Evolutionary conservation across 30 jellyfish, hydroid and myxozoan species (phyloP).

Genomic region (Nemopilema nomurai): DNA sequence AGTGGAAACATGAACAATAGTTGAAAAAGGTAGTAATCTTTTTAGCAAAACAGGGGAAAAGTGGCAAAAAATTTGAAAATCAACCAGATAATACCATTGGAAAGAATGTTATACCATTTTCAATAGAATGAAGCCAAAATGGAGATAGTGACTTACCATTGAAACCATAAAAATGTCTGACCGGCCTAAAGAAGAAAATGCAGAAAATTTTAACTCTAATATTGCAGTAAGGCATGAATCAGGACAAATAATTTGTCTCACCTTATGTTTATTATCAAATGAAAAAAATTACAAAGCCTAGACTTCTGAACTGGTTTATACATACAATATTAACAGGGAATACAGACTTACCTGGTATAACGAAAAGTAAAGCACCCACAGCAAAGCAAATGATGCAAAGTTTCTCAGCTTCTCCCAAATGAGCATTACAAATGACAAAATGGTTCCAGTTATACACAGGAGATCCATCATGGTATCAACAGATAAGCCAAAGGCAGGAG

Average conservation of each 20-base stretch:
- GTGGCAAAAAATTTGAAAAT: neutral
- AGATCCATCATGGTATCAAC: conserved; percentile 86
- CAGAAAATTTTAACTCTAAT: neutral
- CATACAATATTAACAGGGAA: too few species aligned
- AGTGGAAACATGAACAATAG: too few species aligned
- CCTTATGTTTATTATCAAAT: too few species aligned
- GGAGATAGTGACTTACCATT: conserved; percentile 60
- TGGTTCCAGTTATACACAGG: conserved; percentile 65
- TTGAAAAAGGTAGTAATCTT: too few species aligned
- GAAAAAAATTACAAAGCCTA: too few species aligned
- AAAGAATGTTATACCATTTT: neutral
- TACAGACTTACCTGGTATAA: conserved; percentile 74
- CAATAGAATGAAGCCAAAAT: neutral
- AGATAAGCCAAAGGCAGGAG: conserved; percentile 64
- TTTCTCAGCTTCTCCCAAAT: conserved; percentile 30
- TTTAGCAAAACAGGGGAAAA: too few species aligned
- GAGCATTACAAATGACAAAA: conserved; percentile 52
- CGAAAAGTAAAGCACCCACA: conserved; percentile 92
- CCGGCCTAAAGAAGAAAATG: conserved; percentile 80
- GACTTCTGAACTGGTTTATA: too few species aligned
- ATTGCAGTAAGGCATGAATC: neutral
- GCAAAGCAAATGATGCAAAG: conserved; percentile 21
- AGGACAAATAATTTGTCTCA: too few species aligned
- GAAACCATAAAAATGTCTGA: conserved; percentile 93
- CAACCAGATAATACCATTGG: neutral